These are phyloP conservation scores for Galerucella pusilla DNA, from an alignment of 2,888 invertebrate species.

Conservation along the genomic window DNA sequence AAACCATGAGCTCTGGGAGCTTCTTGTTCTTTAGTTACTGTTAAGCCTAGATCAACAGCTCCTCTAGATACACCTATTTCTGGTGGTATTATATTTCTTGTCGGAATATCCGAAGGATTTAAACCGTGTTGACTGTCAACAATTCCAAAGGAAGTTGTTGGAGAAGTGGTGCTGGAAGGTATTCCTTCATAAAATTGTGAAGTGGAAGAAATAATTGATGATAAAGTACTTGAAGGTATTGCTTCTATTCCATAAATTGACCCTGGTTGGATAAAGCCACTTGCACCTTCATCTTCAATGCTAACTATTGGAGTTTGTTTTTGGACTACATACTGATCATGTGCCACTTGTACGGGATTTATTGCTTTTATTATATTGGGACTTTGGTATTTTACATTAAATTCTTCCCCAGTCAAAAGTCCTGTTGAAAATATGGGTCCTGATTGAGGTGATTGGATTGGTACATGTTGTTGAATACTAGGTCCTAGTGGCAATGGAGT, in stretches of 20 bases:
- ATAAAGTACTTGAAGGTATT: constrained; percentile 8
- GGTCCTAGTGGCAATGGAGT: neutral
- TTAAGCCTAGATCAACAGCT: constrained; percentile 22
- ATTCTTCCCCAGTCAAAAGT: constrained; percentile 12
- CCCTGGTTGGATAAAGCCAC: constrained; percentile 10
- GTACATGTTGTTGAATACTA: neutral
- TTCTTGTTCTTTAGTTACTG: constrained; percentile 22
- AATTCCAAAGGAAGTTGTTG: constrained; percentile 15
- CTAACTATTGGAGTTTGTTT: neutral
- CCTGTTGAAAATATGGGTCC: constrained; percentile 7
- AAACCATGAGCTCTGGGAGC: constrained; percentile 28
- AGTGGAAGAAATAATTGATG: constrained; percentile 12
- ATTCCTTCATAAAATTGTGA: constrained; percentile 2
- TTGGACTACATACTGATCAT: neutral
- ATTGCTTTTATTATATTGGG: neutral
- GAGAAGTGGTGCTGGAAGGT: neutral
- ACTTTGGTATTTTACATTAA: neutral
- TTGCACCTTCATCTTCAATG: constrained; percentile 21
- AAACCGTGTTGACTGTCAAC: constrained; percentile 19
- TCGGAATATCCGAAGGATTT: constrained; percentile 40
- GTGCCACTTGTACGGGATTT: neutral
- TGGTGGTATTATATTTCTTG: constrained; percentile 46
- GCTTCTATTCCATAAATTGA: neutral
- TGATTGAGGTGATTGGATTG: neutral
- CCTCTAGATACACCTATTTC: constrained; percentile 38